Evolutionary conservation across 1,140 invertebrate species (phyloP), one percentile per base, ranked within the genome.

Genomic region (Heterodera carotae): DNA sequence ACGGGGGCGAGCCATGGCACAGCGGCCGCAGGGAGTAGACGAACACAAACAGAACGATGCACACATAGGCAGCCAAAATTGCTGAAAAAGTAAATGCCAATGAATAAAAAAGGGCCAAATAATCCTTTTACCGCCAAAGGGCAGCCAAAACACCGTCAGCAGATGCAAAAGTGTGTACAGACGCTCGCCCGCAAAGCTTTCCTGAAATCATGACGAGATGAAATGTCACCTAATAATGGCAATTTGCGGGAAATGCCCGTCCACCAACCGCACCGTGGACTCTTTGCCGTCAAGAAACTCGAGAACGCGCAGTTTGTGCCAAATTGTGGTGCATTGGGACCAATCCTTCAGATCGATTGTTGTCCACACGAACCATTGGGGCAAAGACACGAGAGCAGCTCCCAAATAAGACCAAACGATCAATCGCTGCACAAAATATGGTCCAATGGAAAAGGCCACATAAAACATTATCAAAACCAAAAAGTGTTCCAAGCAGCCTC

Each of bases 331-430:
- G 36, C 81, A 83, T 56, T 83, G 81, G 3, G 59, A 71, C 75
- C 79, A 83, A 29, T 72, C 76, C 43, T 33, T 27, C 75, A 77
- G 72, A 39, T 83, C 83, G 36, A 83, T 82, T 18, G 83, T 82
- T n/a, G 80, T 84, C 82, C 83, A 83, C 10, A 84, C 81, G 75
- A 84, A 83, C 80, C 81, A 82, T 67, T 82, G 81, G 8, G 81
- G 81, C 60, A 83, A 27, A 18, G 83, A 84, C 27, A 83, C 75
- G 10, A 84, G 8, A 25, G 81, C 81, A 31, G 81, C 83, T 2
- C 60, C 82, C 7, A 84, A 56, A 75, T 83, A 83, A 29, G 62
- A 82, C 3, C 56, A 73, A 7, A 81, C 27, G 29, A 83, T 83
- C 8, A 83, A 60, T 7, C 79, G 27, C 81, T 83, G 67, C 62